Percentiles rank a stretch among this genome's conserved stretches.
Evolutionary conservation across 2,888 invertebrate species (phyloP).

Genomic region (Stenoptilia bipunctidactyla): DNA sequence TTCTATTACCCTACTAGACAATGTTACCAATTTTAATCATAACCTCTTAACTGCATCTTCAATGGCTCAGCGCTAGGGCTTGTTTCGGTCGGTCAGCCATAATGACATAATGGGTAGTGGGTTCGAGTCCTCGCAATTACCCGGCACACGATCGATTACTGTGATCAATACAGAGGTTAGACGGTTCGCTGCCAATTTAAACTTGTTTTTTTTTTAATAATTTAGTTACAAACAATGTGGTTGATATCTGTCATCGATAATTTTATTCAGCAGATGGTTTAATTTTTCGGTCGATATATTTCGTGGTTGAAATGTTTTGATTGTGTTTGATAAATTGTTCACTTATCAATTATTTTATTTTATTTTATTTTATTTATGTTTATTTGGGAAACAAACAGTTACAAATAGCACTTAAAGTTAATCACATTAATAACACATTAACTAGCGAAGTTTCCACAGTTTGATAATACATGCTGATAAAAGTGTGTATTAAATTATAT

Average conservation of each 20-base stretch:
- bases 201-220: constrained; percentile 39
- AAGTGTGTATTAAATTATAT: too few species aligned
- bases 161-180: constrained; percentile 70
- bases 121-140: constrained; percentile 65
- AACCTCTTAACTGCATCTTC: too few species aligned
- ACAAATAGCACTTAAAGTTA: too few species aligned
- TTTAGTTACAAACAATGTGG: constrained; percentile 53
- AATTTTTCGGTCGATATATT: constrained; percentile 5
- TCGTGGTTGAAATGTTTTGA: constrained; percentile 5
- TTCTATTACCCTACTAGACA: too few species aligned
- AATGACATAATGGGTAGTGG: constrained; percentile 68
- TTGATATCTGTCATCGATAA: constrained; percentile 44
- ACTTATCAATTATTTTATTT: too few species aligned
- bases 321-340: too few species aligned
- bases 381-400: too few species aligned
- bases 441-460: too few species aligned
- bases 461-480: too few species aligned
- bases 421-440: too few species aligned
- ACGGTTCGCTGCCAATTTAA: constrained; percentile 67
- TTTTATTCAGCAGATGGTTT: constrained; percentile 14
- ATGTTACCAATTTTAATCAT: too few species aligned
- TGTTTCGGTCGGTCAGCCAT: constrained; percentile 62
- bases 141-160: constrained; percentile 71
- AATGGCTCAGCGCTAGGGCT: constrained; percentile 10
- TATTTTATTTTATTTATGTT: too few species aligned